Conservation (phyloP, 1,140 invertebrate genomes). For the Penaeus chinensis region DNA sequence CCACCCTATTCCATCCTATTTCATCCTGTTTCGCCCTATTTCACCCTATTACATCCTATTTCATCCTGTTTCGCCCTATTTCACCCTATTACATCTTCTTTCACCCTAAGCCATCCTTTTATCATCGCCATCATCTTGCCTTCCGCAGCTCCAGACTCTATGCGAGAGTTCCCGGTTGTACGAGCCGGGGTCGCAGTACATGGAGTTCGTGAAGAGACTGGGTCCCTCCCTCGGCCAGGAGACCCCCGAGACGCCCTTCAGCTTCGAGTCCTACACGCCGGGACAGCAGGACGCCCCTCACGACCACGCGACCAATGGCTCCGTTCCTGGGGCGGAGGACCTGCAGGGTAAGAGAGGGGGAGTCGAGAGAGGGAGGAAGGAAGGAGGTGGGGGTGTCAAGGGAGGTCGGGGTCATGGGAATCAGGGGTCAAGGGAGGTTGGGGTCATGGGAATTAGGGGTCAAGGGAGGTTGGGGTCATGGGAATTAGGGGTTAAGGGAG, state of each 20-base stretch:
- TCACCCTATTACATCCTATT: no score
- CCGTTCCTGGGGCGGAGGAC: constrained; percentile 48
- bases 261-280: constrained; percentile 69
- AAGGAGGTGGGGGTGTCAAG: no score
- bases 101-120: no score
- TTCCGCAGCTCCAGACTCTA: constrained; percentile 70
- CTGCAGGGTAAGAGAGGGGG: constrained; percentile 10
- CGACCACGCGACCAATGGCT: constrained; percentile 41
- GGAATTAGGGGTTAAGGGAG: no score
- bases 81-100: no score
- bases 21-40: no score
- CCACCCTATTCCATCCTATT: background rate
- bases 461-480: background rate
- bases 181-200: constrained; percentile 72
- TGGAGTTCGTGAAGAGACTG: constrained; percentile 71
- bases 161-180: constrained; percentile 72
- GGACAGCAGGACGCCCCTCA: constrained; percentile 22
- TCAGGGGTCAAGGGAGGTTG: constrained; percentile 35
- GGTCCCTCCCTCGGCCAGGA: constrained; percentile 35
- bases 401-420: background rate
- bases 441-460: background rate
- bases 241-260: constrained; percentile 66
- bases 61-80: no score
- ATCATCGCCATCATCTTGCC: constrained; percentile 7
- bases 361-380: constrained; percentile 34